Conservation (phyloP, 2,113 vertebrate species). For the Lepidothrix coronata region DNA sequence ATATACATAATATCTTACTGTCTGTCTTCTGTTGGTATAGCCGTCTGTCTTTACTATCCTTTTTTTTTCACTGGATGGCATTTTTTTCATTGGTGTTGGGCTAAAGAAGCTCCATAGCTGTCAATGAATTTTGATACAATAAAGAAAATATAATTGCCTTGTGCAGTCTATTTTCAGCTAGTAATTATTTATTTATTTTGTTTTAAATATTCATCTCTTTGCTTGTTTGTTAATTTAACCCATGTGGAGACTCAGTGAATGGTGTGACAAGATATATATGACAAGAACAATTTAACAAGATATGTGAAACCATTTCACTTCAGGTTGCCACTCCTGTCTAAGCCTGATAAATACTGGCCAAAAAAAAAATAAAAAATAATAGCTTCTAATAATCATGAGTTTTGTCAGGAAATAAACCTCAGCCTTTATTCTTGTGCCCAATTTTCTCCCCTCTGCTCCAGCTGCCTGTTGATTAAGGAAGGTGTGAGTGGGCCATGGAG, state of each 20-base stretch:
- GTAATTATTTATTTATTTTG: not conserved
- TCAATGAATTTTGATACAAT: not conserved
- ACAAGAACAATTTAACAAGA: not conserved
- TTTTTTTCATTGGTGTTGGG: not conserved
- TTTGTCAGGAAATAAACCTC: not conserved
- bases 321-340: not conserved
- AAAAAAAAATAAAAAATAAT: not conserved
- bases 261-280: not conserved
- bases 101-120: not conserved
- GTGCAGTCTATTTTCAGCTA: not conserved
- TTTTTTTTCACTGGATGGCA: not conserved
- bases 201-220: not conserved
- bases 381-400: not conserved
- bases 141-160: not conserved
- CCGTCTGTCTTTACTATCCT: not conserved
- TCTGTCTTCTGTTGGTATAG: not conserved
- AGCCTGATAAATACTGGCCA: not conserved
- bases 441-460: accelerated
- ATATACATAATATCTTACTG: not conserved
- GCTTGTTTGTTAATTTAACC: constrained; percentile 24
- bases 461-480: not conserved
- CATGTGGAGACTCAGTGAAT: not conserved
- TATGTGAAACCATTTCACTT: not conserved
- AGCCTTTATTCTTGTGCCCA: not conserved
- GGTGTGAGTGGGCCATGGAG: not conserved